Base-by-base conservation (phyloP, 1,140 invertebrate genomes). In the Drosophila seguyi region DNA sequence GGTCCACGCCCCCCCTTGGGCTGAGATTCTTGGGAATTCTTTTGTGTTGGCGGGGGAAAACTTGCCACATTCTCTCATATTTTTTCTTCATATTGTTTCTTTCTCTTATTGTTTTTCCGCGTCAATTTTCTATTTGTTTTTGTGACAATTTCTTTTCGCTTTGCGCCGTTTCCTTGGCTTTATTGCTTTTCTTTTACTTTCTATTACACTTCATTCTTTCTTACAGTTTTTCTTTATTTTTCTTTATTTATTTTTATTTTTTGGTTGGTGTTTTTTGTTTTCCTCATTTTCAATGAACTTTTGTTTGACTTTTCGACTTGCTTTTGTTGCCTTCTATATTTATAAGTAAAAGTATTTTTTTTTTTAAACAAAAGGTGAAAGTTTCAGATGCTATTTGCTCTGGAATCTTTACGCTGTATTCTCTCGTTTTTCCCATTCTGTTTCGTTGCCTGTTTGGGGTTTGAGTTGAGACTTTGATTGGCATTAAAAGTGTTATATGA, bases 61-160 rank as follows among this genome's bases (percentile, higher is more conserved):
- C 36, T 77, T 75, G 31, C 53, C 65, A 58, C 68, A 50, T 71
- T 18, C 53, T 60, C 47, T 75, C 80, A 83, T 75, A 79, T 58
- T 57, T 75, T 75, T 47, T 39, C 38, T 16, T 53, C 56, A 58
- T 74, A 71, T 74, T 71, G 52, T 71, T 59, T 53, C 55, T 47
- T 71, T 29, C n/a, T 44, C 53, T 59, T 75, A 66, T 66, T 56
- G 77, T 84, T 79, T 83, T 84, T 62, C 52, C 81, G 81, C 81
- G 75, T 84, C 81, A 84, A 84, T 84, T 84, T 84, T 76, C 81
- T 84, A 84, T 84, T 84, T 84, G 81, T 84, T 84, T 84, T 84
- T 84, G 69, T 84, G 81, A 84, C 81, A 84, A 84, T 84, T 84
- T 84, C 81, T 84, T 83, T 79, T 79, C 81, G 81, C 81, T 79